Base-by-base conservation (phyloP, 2,797 vertebrate genomes). In the Hybognathus amarus region DNA sequence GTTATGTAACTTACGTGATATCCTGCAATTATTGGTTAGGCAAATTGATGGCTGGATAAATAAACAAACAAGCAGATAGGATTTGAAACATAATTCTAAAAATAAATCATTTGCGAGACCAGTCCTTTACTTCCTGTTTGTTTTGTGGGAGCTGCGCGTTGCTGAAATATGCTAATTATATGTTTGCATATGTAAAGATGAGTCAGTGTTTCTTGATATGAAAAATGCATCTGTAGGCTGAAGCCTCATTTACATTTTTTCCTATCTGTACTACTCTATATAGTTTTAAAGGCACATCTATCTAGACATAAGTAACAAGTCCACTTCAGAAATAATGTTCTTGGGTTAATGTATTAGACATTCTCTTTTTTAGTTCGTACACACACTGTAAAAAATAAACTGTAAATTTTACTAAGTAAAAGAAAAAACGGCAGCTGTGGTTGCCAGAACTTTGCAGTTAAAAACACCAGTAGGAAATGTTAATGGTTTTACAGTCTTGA, bases 191-290 rank as follows among this genome's bases (percentile, higher is more conserved):
- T 66, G 73, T 68, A 79, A 83, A 79, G 63, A 88, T 66, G 80
- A 87, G 82, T 83, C 84, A 80, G 33, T 68, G 56, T 73, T 77
- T 77, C 67, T 85, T 83, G 81, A 86, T 79, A 82, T 85, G 83
- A 85, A 85, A 87, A 68, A 47, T 36, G 8, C 33, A 54, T 76
- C 45, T 59, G 56, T 17, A 9, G 7, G 24, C 27, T 69, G n/a
- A n/a, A 81, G 59, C 33, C 45, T 83, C 11, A 22, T n/a, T 50
- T 79, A 67, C 33, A 4, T 36, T 12, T 38, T 13, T 50, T 10
- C 75, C 12, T 38, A 4, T 61, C 22, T 24, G 4, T n/a, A n/a
- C 56, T 61, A n/a, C 11, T 59, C 56, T 24, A 11, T 24, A 7
- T 22, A 42, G 27, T 22, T 82, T 77, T 42, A 59, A 83, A 68